Conservation (phyloP, 2,888 invertebrate genomes). For the Drosophila sordidapex region DNA sequence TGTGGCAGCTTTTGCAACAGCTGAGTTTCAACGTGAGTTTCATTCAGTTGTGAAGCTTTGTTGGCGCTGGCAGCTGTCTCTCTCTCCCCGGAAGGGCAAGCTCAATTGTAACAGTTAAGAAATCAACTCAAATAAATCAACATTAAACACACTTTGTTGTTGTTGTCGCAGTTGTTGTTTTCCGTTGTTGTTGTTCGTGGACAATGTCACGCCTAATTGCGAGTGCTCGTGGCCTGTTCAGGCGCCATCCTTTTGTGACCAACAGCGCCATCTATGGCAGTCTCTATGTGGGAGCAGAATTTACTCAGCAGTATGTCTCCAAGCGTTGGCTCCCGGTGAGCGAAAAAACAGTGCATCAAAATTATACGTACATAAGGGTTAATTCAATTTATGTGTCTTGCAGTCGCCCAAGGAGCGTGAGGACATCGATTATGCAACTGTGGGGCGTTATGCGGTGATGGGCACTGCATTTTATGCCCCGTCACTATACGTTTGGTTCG, state of each 20-base stretch:
- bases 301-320: constrained; percentile 91
- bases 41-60: constrained; percentile 58
- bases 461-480: constrained; percentile 88
- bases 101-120: constrained; percentile 41
- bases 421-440: constrained; percentile 86
- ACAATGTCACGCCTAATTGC: constrained; percentile 70
- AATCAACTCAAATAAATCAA: constrained; percentile 46
- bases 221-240: constrained; percentile 81
- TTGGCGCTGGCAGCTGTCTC: constrained; percentile 52
- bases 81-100: constrained; percentile 25
- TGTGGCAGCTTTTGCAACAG: constrained; percentile 61
- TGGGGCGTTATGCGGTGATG: constrained; percentile 87
- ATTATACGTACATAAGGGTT: constrained; percentile 7
- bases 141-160: constrained; percentile 24
- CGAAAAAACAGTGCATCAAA: constrained; percentile 3
- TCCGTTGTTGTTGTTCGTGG: constrained; percentile 14
- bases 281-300: constrained; percentile 92
- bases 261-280: constrained; percentile 90
- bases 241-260: constrained; percentile 86
- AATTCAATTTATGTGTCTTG: constrained; percentile 56
- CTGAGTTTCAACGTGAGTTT: constrained; percentile 51
- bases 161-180: constrained; percentile 7
- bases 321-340: constrained; percentile 88
- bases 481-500: constrained; percentile 87
- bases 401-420: constrained; percentile 69